Conservation (phyloP, 2,888 invertebrate species). For the Diarsia dahlii region DNA sequence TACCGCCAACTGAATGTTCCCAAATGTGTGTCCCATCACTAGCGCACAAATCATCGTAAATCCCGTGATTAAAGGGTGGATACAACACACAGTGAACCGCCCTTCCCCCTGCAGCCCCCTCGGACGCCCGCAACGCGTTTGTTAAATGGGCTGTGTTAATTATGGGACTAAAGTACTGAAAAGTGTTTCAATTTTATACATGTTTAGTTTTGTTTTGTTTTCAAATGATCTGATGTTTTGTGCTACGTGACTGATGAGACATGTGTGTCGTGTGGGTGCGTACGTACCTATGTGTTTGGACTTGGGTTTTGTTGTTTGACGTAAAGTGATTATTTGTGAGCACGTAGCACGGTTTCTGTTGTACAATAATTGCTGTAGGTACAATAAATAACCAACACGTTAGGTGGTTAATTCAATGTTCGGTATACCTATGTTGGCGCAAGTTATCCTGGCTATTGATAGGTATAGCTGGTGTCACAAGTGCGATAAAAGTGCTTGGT, state of each 20-base stretch:
- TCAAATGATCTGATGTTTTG: conserved; percentile 4
- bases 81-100: conserved; percentile 63
- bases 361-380: background rate
- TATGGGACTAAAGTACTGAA: conserved; percentile 54
- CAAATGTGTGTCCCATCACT: conserved; percentile 58
- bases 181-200: conserved; percentile 31
- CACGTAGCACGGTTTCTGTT: background rate
- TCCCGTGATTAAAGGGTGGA: conserved; percentile 71
- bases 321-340: background rate
- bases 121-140: conserved; percentile 24
- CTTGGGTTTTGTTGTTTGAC: conserved; percentile 14
- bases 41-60: conserved; percentile 74
- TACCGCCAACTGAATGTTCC: conserved; percentile 36
- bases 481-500: background rate
- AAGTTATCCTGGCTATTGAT: background rate
- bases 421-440: background rate
- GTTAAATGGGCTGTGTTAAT: conserved; percentile 50
- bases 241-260: conserved; percentile 6
- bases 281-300: background rate
- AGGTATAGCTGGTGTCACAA: background rate
- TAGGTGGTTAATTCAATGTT: background rate
- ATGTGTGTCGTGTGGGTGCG: background rate
- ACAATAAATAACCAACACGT: background rate
- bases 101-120: background rate
- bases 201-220: conserved; percentile 31